These are phyloP conservation scores for Brachionus manjavacas DNA, from an alignment of 1,140 invertebrate species.

Conservation along the genomic window DNA sequence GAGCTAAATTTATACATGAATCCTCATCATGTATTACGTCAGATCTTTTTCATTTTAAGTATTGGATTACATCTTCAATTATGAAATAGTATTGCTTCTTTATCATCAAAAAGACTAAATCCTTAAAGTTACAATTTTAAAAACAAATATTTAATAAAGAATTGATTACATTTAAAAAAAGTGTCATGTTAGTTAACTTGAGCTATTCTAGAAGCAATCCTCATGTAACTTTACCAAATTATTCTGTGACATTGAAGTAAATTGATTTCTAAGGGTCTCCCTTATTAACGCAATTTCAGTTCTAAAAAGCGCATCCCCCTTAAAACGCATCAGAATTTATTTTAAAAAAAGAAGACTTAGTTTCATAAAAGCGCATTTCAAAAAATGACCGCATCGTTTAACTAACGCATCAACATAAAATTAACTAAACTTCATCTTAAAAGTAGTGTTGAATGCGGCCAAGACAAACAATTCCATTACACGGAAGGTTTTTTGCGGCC, in stretches of 20 bases:
- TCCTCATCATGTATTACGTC: background rate
- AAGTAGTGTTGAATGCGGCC: too few species aligned
- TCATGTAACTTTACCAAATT: background rate
- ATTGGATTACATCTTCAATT: background rate
- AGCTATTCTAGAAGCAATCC: background rate
- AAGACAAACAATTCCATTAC: too few species aligned
- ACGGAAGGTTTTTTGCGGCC: too few species aligned
- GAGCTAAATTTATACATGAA: slow-evolving; percentile 10
- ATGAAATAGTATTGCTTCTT: background rate
- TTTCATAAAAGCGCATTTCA: too few species aligned
- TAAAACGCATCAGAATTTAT: too few species aligned
- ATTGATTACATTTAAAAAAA: background rate
- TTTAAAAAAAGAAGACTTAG: too few species aligned
- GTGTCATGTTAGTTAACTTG: background rate
- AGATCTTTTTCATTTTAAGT: background rate
- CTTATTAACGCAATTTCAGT: too few species aligned
- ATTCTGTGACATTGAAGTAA: background rate
- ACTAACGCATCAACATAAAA: too few species aligned
- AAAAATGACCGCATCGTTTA: too few species aligned
- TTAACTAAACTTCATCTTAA: too few species aligned
- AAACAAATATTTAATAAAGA: background rate
- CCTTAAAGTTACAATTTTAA: background rate
- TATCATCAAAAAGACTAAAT: background rate
- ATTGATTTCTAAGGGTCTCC: too few species aligned
- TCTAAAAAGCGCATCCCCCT: too few species aligned